phyloP scores from a whole-genome alignment of 30 jellyfish, hydroid and myxozoan genomes.

The Pseudorhiza aurosa region DNA sequence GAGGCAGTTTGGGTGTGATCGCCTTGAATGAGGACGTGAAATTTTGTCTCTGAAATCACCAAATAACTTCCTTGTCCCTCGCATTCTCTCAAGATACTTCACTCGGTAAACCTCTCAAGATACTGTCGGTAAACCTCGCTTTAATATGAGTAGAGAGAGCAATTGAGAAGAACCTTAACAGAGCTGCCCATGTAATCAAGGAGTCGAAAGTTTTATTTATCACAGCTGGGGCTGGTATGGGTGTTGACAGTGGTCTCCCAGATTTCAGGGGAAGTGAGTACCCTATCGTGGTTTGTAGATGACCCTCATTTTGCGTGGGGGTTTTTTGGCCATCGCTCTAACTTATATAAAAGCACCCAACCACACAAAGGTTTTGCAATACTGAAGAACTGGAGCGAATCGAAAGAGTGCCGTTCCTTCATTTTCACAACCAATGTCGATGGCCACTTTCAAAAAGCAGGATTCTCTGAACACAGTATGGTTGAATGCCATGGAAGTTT shows the following conservation, averaged over 20 bases:
- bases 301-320: conserved; percentile 94
- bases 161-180: conserved; percentile 12
- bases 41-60: too few species aligned
- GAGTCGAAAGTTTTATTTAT: conserved; percentile 62
- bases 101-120: too few species aligned
- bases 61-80: too few species aligned
- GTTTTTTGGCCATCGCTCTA: conserved; percentile 76
- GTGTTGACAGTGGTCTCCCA: conserved; percentile 91
- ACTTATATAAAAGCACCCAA: conserved; percentile 47
- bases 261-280: conserved; percentile 83
- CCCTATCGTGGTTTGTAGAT: too few species aligned
- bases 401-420: conserved; percentile 48
- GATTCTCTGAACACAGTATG: conserved; percentile 57
- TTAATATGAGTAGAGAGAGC: background rate
- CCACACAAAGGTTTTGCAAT: conserved; percentile 81
- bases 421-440: conserved; percentile 83
- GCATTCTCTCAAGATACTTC: too few species aligned
- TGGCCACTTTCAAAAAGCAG: conserved; percentile 86
- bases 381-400: conserved; percentile 57
- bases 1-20: too few species aligned
- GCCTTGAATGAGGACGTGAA: too few species aligned
- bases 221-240: conserved; percentile 90
- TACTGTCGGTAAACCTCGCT: background rate
- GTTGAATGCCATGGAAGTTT: conserved; percentile 82
- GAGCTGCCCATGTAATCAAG: conserved; percentile 75